These are phyloP conservation scores for Blastomussa wellsi DNA, from an alignment of 92 coral and sea anemone species.

Conservation along the genomic window DNA sequence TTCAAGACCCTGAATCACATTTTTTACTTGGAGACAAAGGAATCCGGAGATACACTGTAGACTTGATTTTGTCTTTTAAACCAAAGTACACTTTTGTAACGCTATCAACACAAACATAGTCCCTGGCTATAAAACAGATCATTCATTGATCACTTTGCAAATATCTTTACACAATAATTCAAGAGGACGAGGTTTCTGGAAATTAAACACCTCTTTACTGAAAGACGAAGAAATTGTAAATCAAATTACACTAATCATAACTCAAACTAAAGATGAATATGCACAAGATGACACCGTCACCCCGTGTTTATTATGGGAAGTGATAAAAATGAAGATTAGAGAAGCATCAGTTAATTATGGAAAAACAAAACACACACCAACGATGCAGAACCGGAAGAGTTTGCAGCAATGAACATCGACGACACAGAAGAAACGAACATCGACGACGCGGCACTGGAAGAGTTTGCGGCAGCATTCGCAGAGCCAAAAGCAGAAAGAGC, in stretches of 20 bases:
- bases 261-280: constrained; percentile 12
- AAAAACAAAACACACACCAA: no score
- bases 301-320: constrained; percentile 10
- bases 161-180: background rate
- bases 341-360: no score
- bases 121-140: constrained; percentile 11
- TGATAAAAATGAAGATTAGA: background rate
- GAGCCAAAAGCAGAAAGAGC: no score
- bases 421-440: no score
- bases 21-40: background rate
- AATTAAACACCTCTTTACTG: background rate
- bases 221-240: background rate
- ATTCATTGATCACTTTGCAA: constrained; percentile 14
- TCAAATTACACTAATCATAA: background rate
- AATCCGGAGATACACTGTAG: background rate
- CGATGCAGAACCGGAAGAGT: no score
- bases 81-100: background rate
- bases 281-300: constrained; percentile 13
- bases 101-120: background rate
- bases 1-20: background rate
- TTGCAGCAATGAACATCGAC: no score
- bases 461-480: no score
- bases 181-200: constrained; percentile 9
- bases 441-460: no score
- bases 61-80: background rate